Percentiles rank a stretch among this genome's conserved stretches.
These are phyloP conservation scores for Echiichthys vipera DNA, from an alignment of 2,797 vertebrate species.

Conservation along the genomic window DNA sequence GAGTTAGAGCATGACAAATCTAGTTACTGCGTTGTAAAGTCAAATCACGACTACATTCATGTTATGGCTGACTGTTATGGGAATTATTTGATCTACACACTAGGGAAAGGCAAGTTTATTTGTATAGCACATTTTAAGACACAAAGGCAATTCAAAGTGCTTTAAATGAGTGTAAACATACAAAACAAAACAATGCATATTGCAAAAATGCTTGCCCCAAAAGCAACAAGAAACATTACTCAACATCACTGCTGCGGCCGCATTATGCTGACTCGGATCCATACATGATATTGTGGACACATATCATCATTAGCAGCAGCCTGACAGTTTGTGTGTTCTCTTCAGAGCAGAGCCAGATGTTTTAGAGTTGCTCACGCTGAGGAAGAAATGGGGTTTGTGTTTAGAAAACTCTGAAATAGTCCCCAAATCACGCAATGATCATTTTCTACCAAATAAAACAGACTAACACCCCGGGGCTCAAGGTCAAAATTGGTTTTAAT, in stretches of 20 bases:
- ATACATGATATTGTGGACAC: constrained; percentile 40
- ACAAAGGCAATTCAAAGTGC: too few species aligned
- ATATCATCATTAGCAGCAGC: constrained; percentile 40
- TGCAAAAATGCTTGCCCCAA: background rate
- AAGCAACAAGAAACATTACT: constrained; percentile 21
- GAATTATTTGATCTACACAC: constrained; percentile 8
- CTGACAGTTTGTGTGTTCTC: constrained; percentile 29
- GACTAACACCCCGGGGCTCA: background rate
- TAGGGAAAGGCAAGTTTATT: background rate
- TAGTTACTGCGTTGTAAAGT: background rate
- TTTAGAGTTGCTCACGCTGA: constrained; percentile 10
- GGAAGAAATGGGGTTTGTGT: background rate
- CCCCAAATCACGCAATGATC: constrained; percentile 14
- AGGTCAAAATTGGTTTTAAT: constrained; percentile 27
- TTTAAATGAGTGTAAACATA: too few species aligned
- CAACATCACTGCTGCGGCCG: background rate
- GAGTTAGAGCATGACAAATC: background rate
- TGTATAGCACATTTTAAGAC: too few species aligned
- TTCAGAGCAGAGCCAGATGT: constrained; percentile 16
- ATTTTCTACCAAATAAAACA: constrained; percentile 12
- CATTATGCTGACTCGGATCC: constrained; percentile 28
- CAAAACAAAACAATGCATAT: background rate
- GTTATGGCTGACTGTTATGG: background rate
- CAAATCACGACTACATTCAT: background rate
- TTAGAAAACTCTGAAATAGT: constrained; percentile 13